These are phyloP conservation scores for Clepsis dumicolana DNA, from an alignment of 2,888 invertebrate genomes.

Conservation along the genomic window DNA sequence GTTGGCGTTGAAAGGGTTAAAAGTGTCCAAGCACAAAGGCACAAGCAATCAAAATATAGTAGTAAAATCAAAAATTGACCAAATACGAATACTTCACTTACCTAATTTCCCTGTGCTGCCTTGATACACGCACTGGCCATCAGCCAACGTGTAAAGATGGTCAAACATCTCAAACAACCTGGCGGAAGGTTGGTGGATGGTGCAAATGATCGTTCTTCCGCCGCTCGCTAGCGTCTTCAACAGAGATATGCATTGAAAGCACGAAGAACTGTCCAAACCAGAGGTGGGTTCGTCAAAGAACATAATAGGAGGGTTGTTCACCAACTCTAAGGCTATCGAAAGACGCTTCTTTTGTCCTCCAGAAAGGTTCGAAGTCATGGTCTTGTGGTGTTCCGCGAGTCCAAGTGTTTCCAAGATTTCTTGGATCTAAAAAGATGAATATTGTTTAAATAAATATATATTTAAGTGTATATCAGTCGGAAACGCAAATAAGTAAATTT, in stretches of 20 bases:
- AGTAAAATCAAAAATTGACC: too few relatives aligned
- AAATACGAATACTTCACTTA: too few relatives aligned
- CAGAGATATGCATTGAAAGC: constrained; percentile 96
- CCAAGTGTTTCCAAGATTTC: constrained; percentile 96
- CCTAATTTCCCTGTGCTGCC: constrained; percentile 95
- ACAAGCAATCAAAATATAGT: too few relatives aligned
- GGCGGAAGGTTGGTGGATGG: constrained; percentile 98
- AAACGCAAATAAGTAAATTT: neutral
- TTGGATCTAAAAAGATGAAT: constrained; percentile 89
- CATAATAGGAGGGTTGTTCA: constrained; percentile 99
- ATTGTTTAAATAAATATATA: neutral
- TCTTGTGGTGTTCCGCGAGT: constrained; percentile 93
- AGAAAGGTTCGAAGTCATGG: constrained; percentile 96
- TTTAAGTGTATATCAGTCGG: neutral
- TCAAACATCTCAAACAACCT: constrained; percentile 98
- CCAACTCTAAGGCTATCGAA: constrained; percentile 97
- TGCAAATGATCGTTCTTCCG: constrained; percentile 97
- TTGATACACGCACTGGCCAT: constrained; percentile 98
- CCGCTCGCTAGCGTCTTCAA: constrained; percentile 95
- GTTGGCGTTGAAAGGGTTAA: too few relatives aligned
- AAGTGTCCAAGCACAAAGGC: too few relatives aligned
- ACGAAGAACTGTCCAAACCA: constrained; percentile 97
- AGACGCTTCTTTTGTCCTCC: constrained; percentile 98
- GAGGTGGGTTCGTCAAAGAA: constrained; percentile 99
- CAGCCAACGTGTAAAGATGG: constrained; percentile 96